Percentiles rank a stretch among this genome's conserved stretches.
phyloP scores from a whole-genome alignment of 92 coral and sea anemone species.

The Montipora capitata region DNA sequence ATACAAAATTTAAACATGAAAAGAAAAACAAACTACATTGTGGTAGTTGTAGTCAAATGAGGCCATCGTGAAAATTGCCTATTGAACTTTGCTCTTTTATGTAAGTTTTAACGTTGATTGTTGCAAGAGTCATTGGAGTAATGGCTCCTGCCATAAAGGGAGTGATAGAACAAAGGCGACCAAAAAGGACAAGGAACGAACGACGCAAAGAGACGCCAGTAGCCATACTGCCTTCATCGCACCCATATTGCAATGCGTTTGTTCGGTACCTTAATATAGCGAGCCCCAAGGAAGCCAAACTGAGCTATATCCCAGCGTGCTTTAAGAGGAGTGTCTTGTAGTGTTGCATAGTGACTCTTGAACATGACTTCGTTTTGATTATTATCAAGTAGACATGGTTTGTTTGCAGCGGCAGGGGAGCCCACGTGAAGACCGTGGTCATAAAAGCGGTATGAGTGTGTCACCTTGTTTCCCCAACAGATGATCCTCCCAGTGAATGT shows the following conservation, averaged over 20 bases:
- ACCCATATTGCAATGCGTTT: conserved; percentile 87
- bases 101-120: no score
- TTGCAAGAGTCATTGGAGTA: no score
- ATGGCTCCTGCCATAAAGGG: no score
- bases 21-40: no score
- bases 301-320: conserved; percentile 98
- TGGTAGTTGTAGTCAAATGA: no score
- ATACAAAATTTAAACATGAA: no score
- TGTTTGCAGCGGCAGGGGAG: conserved; percentile 86
- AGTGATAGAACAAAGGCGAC: neutral
- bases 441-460: conserved; percentile 24
- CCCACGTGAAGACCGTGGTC: conserved; percentile 98
- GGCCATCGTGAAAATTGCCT: no score
- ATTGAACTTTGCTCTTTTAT: no score
- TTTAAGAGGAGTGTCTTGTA: conserved; percentile 82
- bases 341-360: conserved; percentile 52
- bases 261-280: conserved; percentile 71
- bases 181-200: neutral
- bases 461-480: conserved; percentile 94
- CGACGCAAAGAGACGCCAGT: neutral
- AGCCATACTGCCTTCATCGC: conserved; percentile 64
- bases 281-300: conserved; percentile 97
- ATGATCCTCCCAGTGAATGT: conserved; percentile 87
- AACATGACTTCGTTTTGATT: no score
- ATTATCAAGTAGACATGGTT: conserved; percentile 40